These are phyloP conservation scores for Hesperophylax magnus DNA, from an alignment of 1,140 invertebrate species.

Conservation along the genomic window DNA sequence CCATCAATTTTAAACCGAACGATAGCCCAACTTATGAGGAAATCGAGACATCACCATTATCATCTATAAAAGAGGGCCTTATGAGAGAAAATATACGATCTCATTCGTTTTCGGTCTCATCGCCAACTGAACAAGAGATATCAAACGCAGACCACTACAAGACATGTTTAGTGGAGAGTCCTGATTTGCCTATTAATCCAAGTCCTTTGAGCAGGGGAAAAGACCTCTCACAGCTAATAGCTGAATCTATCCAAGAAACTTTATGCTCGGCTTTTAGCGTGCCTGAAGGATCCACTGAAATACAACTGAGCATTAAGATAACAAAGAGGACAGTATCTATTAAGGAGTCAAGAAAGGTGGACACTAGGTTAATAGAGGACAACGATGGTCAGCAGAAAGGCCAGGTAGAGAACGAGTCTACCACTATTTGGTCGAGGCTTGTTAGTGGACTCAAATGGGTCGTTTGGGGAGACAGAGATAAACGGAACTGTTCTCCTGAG, in stretches of 20 bases:
- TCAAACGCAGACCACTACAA: slow-evolving; percentile 48
- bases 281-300: slow-evolving; percentile 66
- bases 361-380: not conserved
- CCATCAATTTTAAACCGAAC: slow-evolving; percentile 66
- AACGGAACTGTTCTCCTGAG: slow-evolving; percentile 18
- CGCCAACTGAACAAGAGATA: slow-evolving; percentile 34
- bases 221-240: slow-evolving; percentile 61
- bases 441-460: slow-evolving; percentile 54
- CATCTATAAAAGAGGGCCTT: not conserved
- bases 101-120: slow-evolving; percentile 19
- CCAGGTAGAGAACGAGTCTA: slow-evolving; percentile 48
- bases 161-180: slow-evolving; percentile 32
- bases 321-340: slow-evolving; percentile 65
- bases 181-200: not conserved
- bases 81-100: slow-evolving; percentile 5
- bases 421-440: slow-evolving; percentile 55
- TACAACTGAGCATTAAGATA: slow-evolving; percentile 69
- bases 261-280: slow-evolving; percentile 62
- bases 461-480: slow-evolving; percentile 48
- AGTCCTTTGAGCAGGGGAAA: not conserved
- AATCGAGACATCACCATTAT: slow-evolving; percentile 24
- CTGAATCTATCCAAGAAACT: slow-evolving; percentile 65
- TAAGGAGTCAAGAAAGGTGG: slow-evolving; percentile 46
- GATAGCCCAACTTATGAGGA: slow-evolving; percentile 61
- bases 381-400: slow-evolving; percentile 12